Percentiles rank a stretch among this genome's conserved stretches.
Conservation (phyloP, 2,797 vertebrate species). For the Coregonus sp. region DNA sequence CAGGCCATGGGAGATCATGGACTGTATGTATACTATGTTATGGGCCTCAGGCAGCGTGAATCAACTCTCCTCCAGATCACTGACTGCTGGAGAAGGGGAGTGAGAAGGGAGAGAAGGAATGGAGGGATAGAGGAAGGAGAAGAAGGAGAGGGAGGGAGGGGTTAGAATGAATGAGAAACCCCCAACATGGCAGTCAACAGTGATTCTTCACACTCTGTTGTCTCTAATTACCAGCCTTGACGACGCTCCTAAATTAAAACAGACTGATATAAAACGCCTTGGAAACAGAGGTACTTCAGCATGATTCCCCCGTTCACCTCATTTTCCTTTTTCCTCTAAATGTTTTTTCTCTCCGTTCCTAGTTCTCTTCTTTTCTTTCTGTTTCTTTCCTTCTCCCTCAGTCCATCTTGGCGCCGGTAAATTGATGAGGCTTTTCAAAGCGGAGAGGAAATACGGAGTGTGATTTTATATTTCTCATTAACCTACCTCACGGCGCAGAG, state of each 20-base stretch:
- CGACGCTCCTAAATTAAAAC: conserved; percentile 52
- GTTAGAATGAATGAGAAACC: conserved; percentile 51
- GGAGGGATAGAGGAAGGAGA: background rate
- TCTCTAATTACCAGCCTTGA: conserved; percentile 63
- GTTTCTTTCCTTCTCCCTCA: conserved; percentile 11
- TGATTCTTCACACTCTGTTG: conserved; percentile 71
- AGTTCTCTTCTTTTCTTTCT: conserved; percentile 45
- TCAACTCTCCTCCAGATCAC: too few species aligned
- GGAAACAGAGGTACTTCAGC: conserved; percentile 72
- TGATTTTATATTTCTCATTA: conserved; percentile 92
- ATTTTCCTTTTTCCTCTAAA: background rate
- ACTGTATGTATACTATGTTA: too few species aligned
- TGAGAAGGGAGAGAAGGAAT: conserved; percentile 24
- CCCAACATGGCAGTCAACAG: conserved; percentile 50
- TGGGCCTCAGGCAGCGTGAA: too few species aligned
- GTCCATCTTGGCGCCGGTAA: conserved; percentile 75
- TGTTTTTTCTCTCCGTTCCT: background rate
- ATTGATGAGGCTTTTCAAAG: conserved; percentile 82
- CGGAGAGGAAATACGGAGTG: conserved; percentile 86
- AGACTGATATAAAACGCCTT: conserved; percentile 67
- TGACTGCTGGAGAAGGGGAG: background rate
- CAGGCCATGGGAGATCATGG: too few species aligned
- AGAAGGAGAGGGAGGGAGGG: conserved; percentile 35
- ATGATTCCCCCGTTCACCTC: conserved; percentile 57
- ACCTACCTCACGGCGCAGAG: conserved; percentile 73